phyloP scores from a whole-genome alignment of 2,113 vertebrate genomes.

The Trematomus loennbergii region DNA sequence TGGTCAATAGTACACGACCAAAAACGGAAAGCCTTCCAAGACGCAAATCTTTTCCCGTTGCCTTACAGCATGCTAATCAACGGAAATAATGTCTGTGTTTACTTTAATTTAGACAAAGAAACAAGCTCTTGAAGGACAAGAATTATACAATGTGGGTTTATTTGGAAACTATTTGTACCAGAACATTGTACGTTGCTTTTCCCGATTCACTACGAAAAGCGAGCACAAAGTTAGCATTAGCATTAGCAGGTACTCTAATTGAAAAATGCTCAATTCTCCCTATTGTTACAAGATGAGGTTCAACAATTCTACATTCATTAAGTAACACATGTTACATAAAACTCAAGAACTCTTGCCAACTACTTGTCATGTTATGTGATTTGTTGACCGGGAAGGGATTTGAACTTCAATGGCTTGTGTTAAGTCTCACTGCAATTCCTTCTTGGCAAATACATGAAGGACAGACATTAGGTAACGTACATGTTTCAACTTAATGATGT shows the following conservation, averaged over 20 bases:
- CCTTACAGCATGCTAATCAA: not conserved
- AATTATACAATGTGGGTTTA: not conserved
- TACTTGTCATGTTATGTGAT: not conserved
- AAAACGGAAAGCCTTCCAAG: too few relatives aligned
- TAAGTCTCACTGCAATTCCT: not conserved
- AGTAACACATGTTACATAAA: not conserved
- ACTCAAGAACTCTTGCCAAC: not conserved
- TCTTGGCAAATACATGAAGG: constrained; percentile 7
- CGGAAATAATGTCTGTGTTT: not conserved
- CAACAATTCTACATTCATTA: not conserved
- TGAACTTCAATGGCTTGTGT: not conserved
- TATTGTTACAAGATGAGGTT: not conserved
- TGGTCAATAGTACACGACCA: too few relatives aligned
- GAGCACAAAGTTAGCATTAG: not conserved
- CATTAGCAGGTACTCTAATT: too few relatives aligned
- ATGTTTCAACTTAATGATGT: not conserved
- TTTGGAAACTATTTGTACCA: not conserved
- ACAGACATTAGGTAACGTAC: not conserved
- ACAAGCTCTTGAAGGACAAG: not conserved
- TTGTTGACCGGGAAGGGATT: not conserved
- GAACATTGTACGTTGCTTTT: not conserved
- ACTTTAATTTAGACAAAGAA: not conserved
- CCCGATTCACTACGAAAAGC: not conserved
- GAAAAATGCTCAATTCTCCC: too few relatives aligned
- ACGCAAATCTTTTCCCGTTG: too few relatives aligned